A percentile compares a stretch with the other conserved stretches of the same genome.
These are phyloP conservation scores for Valencia hispanica DNA, from an alignment of 2,797 vertebrate genomes.

Conservation along the genomic window DNA sequence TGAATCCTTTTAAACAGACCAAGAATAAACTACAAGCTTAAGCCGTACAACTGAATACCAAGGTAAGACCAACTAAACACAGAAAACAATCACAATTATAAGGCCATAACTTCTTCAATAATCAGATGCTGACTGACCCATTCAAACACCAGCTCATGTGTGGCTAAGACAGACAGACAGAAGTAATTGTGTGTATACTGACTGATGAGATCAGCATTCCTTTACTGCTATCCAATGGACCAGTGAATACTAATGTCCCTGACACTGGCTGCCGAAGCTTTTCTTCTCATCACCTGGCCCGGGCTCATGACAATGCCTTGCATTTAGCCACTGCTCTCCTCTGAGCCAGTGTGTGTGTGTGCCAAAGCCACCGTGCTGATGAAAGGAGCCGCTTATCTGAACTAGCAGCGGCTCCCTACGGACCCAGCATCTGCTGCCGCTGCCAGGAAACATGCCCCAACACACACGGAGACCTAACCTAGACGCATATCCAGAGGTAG, in stretches of 20 bases:
- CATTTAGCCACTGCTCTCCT: constrained; percentile 54
- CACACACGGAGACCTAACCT: constrained; percentile 23
- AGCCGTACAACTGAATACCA: background rate
- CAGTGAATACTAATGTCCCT: constrained; percentile 50
- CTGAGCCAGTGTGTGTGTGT: constrained; percentile 13
- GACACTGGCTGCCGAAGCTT: constrained; percentile 35
- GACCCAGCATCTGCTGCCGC: constrained; percentile 45
- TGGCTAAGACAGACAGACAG: constrained; percentile 1
- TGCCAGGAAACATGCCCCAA: constrained; percentile 16
- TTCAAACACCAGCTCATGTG: constrained; percentile 3
- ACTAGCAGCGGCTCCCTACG: constrained; percentile 35
- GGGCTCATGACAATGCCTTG: constrained; percentile 41
- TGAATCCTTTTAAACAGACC: too few species aligned
- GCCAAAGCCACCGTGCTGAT: constrained; percentile 34
- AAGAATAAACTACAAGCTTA: background rate
- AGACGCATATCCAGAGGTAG: constrained; percentile 18
- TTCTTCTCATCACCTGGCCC: constrained; percentile 68
- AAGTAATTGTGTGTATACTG: background rate
- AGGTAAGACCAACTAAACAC: background rate
- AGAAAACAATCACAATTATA: background rate
- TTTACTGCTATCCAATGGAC: constrained; percentile 23
- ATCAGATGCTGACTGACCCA: background rate
- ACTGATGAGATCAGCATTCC: constrained; percentile 24
- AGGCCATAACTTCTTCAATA: background rate
- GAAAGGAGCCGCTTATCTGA: constrained; percentile 54